Evolutionary conservation across 2,797 vertebrate genomes (phyloP).

Genomic region (Etheostoma perlongum): DNA sequence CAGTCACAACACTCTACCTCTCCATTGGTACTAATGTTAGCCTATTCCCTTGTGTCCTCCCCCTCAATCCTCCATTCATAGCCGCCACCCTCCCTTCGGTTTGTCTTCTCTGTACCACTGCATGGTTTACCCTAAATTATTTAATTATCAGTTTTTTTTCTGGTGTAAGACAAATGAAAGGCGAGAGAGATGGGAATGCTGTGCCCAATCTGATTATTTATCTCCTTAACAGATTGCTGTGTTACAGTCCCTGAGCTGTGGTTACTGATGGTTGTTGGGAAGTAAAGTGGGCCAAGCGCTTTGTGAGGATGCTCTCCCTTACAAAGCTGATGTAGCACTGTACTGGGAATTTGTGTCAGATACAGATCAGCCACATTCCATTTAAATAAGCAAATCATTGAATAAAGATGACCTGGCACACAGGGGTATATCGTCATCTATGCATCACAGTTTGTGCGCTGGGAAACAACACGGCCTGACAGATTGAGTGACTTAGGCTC

Average conservation of each 20-base stretch:
- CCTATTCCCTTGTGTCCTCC: slow-evolving; percentile 77
- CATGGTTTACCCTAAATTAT: slow-evolving; percentile 94
- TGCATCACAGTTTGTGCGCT: slow-evolving; percentile 43
- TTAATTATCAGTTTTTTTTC: slow-evolving; percentile 96
- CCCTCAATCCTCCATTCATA: slow-evolving; percentile 24
- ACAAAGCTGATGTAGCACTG: slow-evolving; percentile 69
- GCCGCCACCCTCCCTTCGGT: slow-evolving; percentile 41
- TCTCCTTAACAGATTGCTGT: slow-evolving; percentile 94
- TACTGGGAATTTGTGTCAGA: slow-evolving; percentile 80
- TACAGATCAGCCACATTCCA: slow-evolving; percentile 81
- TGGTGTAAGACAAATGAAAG: slow-evolving; percentile 97
- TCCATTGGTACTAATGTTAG: slow-evolving; percentile 84
- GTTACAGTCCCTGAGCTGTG: slow-evolving; percentile 92
- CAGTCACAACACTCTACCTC: slow-evolving; percentile 82
- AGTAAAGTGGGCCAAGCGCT: slow-evolving; percentile 84
- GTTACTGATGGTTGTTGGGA: slow-evolving; percentile 84
- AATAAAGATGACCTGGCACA: slow-evolving; percentile 77
- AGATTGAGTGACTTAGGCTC: slow-evolving; percentile 63
- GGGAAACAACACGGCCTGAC: slow-evolving; percentile 50
- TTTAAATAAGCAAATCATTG: slow-evolving; percentile 82
- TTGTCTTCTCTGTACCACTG: slow-evolving; percentile 84
- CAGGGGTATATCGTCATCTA: slow-evolving; percentile 65
- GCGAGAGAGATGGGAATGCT: slow-evolving; percentile 90
- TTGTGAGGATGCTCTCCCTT: slow-evolving; percentile 66
- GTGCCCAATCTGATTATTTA: slow-evolving; percentile 97